Evolutionary conservation across 2,113 vertebrate species (phyloP), one percentile per base, ranked within the genome.

Genomic region (Anas platyrhynchos): DNA sequence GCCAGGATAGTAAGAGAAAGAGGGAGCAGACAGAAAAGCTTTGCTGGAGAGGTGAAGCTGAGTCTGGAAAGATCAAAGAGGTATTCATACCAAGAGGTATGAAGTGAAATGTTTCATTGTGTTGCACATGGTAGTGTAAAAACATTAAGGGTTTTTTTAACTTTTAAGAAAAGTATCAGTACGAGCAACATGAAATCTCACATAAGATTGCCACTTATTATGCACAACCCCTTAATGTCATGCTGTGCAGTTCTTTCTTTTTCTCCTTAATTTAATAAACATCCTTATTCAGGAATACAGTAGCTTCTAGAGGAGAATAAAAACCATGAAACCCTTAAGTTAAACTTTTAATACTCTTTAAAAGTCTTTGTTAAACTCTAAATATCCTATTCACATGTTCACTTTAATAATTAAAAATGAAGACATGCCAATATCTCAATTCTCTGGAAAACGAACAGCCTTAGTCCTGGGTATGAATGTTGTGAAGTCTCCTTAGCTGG

Each of bases 341-440:
- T 96, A 94, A 86, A 97, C 86, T 83, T 97, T 94, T 95, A 94
- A 96, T 78, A 86, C 88, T 88, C 25, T n/a, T 87, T 77, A 66
- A 94, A 97, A 93, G 61, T 86, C 50, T 93, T 94, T 86, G 83
- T 97, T 96, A 94, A 95, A 94, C 90, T 93, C 62, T 91, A 90
- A 87, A 92, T 96, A 69, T 69, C 56, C 67, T 3, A 3, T 91
- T 97, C 86, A 67, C 83, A 22, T 92, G 83, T 89, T 50, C 41
- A 79, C 88, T 58, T 94, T 95, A 89, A 95, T 97, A 95, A 96
- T 95, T 95, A 84, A 82, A 59, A 91, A 66, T 75, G 76, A 93
- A 93, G 87, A 68, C 13, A 9, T 90, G 78, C 16, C 34, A 55
- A 41, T 96, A 88, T 91, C 25, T 20, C 17, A 31, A 3, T 38